Evolutionary conservation across 2,113 vertebrate genomes (phyloP).

Genomic region (Pterocles gutturalis): DNA sequence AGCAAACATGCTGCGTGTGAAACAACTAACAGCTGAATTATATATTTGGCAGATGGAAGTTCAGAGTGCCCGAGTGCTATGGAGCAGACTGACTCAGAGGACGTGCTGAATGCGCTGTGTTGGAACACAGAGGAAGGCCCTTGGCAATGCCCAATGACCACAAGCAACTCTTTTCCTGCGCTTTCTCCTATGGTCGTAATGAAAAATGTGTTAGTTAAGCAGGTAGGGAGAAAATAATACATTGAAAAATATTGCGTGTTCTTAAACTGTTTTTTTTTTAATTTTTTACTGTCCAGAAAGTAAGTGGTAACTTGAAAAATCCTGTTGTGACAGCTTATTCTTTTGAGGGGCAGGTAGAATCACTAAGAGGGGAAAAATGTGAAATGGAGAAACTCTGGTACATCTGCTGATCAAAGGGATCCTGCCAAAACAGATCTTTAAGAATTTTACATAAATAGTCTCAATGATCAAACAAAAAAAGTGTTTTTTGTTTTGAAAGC

Average conservation of each 20-base stretch:
- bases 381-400: not conserved
- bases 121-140: constrained; percentile 63
- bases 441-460: not conserved
- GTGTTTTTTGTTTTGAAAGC: not conserved
- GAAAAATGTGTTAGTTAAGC: constrained; percentile 90
- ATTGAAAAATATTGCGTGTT: not conserved
- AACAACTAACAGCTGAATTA: constrained; percentile 18
- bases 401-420: not conserved
- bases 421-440: not conserved
- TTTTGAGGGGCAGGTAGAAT: not conserved
- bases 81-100: constrained; percentile 86
- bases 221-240: constrained; percentile 76
- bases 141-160: constrained; percentile 63
- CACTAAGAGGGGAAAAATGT: not conserved
- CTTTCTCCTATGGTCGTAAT: constrained; percentile 89
- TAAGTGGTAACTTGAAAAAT: not conserved
- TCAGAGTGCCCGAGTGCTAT: constrained; percentile 87
- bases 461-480: not conserved
- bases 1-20: not conserved
- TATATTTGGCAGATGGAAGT: constrained; percentile 82
- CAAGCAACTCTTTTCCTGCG: constrained; percentile 75
- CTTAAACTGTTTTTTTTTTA: not conserved
- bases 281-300: not conserved
- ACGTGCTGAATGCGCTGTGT: constrained; percentile 69
- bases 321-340: not conserved